These are phyloP conservation scores for Horisme vitalbata DNA, from an alignment of 2,888 invertebrate species.

Conservation along the genomic window DNA sequence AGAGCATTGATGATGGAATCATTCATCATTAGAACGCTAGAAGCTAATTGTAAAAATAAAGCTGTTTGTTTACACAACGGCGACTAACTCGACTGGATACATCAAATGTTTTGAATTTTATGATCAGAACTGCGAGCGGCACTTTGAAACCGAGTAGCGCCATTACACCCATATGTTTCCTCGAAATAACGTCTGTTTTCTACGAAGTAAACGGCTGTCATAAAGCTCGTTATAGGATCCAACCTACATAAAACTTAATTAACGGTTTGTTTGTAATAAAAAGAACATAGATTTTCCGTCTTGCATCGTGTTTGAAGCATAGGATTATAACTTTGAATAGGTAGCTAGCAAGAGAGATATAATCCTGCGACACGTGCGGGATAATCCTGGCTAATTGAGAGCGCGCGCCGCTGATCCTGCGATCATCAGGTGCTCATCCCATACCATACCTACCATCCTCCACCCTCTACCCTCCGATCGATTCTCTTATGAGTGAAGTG, in stretches of 20 bases:
- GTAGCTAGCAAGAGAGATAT: constrained; percentile 31
- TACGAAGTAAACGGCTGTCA: constrained; percentile 73
- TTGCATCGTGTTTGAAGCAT: constrained; percentile 29
- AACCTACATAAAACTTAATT: constrained; percentile 69
- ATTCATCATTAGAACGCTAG: too few species aligned
- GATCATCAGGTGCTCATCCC: constrained; percentile 70
- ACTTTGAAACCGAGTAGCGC: constrained; percentile 77
- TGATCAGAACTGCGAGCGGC: constrained; percentile 61
- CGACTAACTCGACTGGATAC: constrained; percentile 63
- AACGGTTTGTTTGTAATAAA: constrained; percentile 72
- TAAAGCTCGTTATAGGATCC: constrained; percentile 70
- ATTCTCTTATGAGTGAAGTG: too few species aligned
- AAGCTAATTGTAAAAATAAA: constrained; percentile 60
- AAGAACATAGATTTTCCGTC: constrained; percentile 45
- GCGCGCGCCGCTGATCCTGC: constrained; percentile 65
- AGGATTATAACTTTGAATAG: too few species aligned
- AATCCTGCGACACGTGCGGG: constrained; percentile 72
- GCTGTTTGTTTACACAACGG: constrained; percentile 69
- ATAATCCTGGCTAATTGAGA: constrained; percentile 77
- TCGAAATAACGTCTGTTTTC: constrained; percentile 81
- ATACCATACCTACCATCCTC: too few species aligned
- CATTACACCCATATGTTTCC: constrained; percentile 79
- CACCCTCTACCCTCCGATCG: constrained; percentile 16
- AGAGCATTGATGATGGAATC: too few species aligned
- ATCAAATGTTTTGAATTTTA: constrained; percentile 73